These are phyloP conservation scores for Rhabdomys pumilio DNA, from an alignment of 2,797 vertebrate species.

Conservation along the genomic window DNA sequence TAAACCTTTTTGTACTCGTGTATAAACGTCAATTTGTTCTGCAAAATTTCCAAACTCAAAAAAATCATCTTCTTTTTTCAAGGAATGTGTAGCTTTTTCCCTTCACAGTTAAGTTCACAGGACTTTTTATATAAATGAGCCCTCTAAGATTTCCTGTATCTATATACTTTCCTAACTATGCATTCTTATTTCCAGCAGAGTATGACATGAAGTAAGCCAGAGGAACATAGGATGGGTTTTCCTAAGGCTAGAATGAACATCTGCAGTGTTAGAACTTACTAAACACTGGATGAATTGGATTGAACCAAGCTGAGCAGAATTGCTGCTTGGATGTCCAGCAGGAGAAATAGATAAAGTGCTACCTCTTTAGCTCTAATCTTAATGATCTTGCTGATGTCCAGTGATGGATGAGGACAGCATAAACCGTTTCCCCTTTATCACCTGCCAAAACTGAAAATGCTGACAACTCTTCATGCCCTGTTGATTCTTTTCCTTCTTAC, in stretches of 20 bases:
- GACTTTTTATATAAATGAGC: neutral
- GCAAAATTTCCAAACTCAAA: neutral
- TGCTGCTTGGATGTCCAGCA: slow-evolving; percentile 10
- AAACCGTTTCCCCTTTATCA: slow-evolving; percentile 59
- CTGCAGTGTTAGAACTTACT: neutral
- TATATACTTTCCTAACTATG: neutral
- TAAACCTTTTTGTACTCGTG: neutral
- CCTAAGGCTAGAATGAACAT: neutral
- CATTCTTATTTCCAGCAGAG: neutral
- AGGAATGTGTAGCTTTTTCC: neutral
- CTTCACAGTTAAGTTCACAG: neutral
- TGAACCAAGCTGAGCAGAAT: neutral
- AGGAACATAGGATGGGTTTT: neutral
- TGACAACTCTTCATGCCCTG: slow-evolving; percentile 68
- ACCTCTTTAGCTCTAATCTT: slow-evolving; percentile 25
- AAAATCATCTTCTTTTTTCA: slow-evolving; percentile 14
- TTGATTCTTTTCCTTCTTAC: slow-evolving; percentile 70
- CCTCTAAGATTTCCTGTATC: neutral
- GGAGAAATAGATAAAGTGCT: neutral
- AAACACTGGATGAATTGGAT: neutral
- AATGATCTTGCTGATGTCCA: slow-evolving; percentile 24
- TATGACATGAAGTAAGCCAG: slow-evolving; percentile 31
- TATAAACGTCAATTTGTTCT: neutral
- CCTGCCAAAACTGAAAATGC: slow-evolving; percentile 72
- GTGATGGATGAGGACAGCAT: slow-evolving; percentile 13